phyloP scores from a whole-genome alignment of 2,113 vertebrate species.

The Cepphus grylle region DNA sequence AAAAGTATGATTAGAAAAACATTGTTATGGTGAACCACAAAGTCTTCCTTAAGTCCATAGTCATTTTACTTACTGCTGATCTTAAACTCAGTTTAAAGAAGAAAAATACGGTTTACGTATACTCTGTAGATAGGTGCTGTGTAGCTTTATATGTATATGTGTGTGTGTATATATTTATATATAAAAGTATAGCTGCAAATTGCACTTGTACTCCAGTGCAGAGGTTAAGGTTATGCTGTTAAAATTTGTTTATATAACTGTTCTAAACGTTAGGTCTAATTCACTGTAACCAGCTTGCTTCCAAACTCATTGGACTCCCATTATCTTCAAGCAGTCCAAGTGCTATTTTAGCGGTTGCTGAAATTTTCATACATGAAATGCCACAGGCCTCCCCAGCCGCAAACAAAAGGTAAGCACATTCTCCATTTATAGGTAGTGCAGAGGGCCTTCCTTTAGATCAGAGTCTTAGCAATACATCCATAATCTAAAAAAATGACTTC shows the following conservation, averaged over 20 bases:
- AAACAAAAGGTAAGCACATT: background rate
- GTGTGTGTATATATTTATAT: background rate
- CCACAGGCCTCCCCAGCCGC: background rate
- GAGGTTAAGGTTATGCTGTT: background rate
- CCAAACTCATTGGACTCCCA: background rate
- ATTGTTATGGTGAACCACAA: background rate
- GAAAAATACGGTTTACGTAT: background rate
- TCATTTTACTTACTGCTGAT: background rate
- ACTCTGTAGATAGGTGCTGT: background rate
- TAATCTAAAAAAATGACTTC: background rate
- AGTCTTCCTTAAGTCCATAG: background rate
- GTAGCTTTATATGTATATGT: background rate
- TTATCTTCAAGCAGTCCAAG: background rate
- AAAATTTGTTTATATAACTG: background rate
- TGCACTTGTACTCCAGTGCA: background rate
- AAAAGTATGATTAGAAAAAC: background rate
- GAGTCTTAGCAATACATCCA: background rate
- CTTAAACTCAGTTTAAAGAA: background rate
- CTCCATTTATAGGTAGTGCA: background rate
- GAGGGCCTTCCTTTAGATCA: background rate
- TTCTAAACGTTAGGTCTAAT: background rate
- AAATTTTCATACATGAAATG: background rate
- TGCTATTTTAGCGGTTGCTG: background rate
- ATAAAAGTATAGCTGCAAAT: background rate
- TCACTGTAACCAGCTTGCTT: background rate